Evolutionary conservation across 1,140 invertebrate species (phyloP), one percentile per base, ranked within the genome.

Genomic region (Aphis craccivora): DNA sequence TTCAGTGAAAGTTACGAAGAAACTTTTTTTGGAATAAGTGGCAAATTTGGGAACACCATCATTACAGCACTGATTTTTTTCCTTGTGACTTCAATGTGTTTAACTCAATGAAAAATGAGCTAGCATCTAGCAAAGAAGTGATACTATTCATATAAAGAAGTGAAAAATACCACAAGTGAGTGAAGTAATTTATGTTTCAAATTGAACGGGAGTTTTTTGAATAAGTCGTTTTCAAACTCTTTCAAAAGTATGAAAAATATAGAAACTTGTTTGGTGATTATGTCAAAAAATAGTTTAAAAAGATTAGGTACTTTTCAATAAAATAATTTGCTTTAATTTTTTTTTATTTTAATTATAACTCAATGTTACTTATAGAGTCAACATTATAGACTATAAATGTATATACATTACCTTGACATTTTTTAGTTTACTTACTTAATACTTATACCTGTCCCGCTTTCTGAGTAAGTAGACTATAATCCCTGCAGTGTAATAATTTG

Each of bases 31-130:
- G 92, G n/a, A 92, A 94, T 37, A 87, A 89, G 90, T 95, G 94
- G 92, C 91, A 95, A 94, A 67, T 94, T 94, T 94, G 95, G 67
- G 93, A 94, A 93, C 94, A 95, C 94, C 94, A 94, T 94, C 94
- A 94, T 30, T 95, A 95, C 94, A 95, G 94, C 94, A 94, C 94
- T 91, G 94, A 95, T 94, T 94, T 95, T 88, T 93, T 94, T 93
- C 94, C 94, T 60, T 94, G 94, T n/a, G 94, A 95, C 84, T 95
- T 94, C 90, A 91, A 94, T 94, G 60, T 94, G 55, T 95, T 94
- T 94, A 88, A 93, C 48, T 94, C 94, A 48, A 93, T 94, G 81
- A 94, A 94, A 94, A 84, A 94, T 93, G 93, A 35, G 93, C 94
- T 95, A 48, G 90, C 37, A 40, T 1, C 37, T 40, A 40, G 37